Evolutionary conservation across 2,113 vertebrate species (phyloP).

Genomic region (Hystrix brachyura): DNA sequence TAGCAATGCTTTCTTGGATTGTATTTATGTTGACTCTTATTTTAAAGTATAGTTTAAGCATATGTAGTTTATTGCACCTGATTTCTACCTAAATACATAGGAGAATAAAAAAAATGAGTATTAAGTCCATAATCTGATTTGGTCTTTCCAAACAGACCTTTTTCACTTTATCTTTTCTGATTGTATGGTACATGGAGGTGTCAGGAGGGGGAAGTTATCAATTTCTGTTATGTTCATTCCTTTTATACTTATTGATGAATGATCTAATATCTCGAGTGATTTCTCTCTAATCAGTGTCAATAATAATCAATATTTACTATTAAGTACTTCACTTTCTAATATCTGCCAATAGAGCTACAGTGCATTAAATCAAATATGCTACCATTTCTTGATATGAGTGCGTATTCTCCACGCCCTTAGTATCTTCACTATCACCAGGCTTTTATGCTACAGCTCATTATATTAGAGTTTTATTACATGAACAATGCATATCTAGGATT

Average conservation of each 20-base stretch:
- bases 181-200: not conserved
- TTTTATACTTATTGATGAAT: not conserved
- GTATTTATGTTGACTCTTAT: not conserved
- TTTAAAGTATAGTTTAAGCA: not conserved
- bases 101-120: not conserved
- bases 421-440: not conserved
- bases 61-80: not conserved
- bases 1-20: not conserved
- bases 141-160: not conserved
- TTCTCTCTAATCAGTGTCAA: not conserved
- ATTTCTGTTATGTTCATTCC: not conserved
- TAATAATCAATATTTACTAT: not conserved
- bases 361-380: conserved; percentile 8
- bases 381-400: not conserved
- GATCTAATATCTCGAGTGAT: not conserved
- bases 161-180: conserved; percentile 3
- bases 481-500: not conserved
- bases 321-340: not conserved
- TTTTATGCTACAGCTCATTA: not conserved
- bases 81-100: not conserved
- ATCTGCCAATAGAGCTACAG: not conserved
- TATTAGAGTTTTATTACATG: not conserved
- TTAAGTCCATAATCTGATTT: not conserved
- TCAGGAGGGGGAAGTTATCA: not conserved
- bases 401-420: not conserved